A percentile compares a stretch with the other conserved stretches of the same genome.
Evolutionary conservation across 2,797 vertebrate genomes (phyloP).

Genomic region (Cryptoprocta ferox): DNA sequence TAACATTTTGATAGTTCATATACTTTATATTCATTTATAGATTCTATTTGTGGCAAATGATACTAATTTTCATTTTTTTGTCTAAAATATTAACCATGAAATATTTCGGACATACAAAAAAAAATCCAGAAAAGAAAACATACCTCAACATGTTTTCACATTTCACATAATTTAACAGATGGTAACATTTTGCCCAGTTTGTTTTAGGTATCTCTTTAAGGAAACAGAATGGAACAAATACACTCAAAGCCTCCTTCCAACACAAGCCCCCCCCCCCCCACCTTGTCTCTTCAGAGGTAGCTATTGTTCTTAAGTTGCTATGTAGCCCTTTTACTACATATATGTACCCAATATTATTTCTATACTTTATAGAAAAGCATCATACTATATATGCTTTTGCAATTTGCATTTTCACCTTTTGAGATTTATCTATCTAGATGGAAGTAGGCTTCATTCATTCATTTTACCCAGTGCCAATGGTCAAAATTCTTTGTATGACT

Average conservation of each 20-base stretch:
- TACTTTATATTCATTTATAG: neutral
- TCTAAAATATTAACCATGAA: neutral
- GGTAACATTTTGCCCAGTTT: neutral
- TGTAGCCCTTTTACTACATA: neutral
- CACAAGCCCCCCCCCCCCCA: neutral
- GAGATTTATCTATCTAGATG: neutral
- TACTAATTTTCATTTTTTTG: neutral
- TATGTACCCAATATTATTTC: neutral
- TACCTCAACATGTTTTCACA: neutral
- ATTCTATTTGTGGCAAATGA: neutral
- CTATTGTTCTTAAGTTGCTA: neutral
- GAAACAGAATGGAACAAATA: neutral
- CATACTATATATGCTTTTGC: neutral
- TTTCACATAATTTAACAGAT: neutral
- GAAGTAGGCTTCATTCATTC: neutral
- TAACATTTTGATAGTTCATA: neutral
- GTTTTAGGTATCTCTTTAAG: neutral
- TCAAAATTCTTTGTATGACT: neutral
- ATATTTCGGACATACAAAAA: neutral
- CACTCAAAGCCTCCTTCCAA: neutral
- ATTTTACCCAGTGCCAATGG: neutral
- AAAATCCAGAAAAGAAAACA: neutral
- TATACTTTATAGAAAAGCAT: neutral
- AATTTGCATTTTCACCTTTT: neutral
- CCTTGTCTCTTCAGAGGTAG: neutral